Conservation (phyloP, 2,113 vertebrate genomes). For the Gila orcuttii region DNA sequence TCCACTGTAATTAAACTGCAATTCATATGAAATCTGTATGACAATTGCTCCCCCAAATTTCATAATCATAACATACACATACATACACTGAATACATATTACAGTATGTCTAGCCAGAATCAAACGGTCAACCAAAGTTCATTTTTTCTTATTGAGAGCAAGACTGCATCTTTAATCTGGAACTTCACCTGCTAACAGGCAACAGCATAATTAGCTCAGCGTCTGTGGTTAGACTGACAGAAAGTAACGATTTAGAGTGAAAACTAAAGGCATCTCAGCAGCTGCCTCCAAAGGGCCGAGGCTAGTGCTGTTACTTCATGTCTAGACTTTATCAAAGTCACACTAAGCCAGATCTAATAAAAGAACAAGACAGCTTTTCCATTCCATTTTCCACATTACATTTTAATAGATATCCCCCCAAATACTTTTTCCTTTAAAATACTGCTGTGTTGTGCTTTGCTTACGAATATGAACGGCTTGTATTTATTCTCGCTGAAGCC, state of each 20-base stretch:
- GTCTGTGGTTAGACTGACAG: conserved; percentile 10
- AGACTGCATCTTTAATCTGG: not conserved
- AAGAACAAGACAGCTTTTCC: conserved; percentile 46
- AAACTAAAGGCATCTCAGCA: conserved; percentile 37
- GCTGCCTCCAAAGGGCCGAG: not conserved
- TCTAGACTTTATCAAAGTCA: conserved; percentile 38
- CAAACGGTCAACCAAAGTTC: not conserved
- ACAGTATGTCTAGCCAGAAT: not conserved
- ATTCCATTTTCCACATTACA: conserved; percentile 46
- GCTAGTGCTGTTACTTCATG: conserved; percentile 25
- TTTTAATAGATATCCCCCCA: conserved; percentile 52
- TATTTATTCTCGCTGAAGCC: conserved; percentile 5
- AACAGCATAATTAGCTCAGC: conserved; percentile 32
- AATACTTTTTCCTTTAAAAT: not conserved
- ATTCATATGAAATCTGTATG: not conserved
- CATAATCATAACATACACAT: not conserved
- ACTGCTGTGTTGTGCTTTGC: not conserved
- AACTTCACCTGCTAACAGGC: not conserved
- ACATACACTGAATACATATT: not conserved
- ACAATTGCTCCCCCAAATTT: not conserved
- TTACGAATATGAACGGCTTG: conserved; percentile 25
- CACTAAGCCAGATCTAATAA: conserved; percentile 48
- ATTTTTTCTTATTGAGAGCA: not conserved
- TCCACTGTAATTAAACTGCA: not conserved
- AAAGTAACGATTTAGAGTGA: conserved; percentile 24